These are phyloP conservation scores for Drosophila serrata DNA, from an alignment of 1,140 invertebrate species.

Conservation along the genomic window DNA sequence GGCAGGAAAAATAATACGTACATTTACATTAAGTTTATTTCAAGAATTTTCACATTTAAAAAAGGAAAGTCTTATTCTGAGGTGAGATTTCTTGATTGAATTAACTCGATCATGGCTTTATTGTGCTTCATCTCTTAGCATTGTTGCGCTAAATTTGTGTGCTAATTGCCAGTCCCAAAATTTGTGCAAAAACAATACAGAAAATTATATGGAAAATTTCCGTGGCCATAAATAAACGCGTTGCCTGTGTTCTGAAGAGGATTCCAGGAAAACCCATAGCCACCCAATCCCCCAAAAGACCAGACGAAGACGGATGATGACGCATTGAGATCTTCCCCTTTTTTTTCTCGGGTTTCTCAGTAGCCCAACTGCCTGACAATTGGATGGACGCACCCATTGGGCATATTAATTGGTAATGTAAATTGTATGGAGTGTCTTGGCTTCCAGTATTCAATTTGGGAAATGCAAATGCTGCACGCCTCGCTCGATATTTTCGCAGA, in stretches of 20 bases:
- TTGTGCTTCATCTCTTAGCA: slow-evolving; percentile 46
- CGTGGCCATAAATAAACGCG: slow-evolving; percentile 31
- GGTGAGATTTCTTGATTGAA: neutral
- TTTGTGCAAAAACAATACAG: slow-evolving; percentile 47
- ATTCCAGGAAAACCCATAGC: slow-evolving; percentile 45
- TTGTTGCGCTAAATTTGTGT: slow-evolving; percentile 36
- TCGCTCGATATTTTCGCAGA: slow-evolving; percentile 56
- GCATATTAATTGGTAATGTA: slow-evolving; percentile 68
- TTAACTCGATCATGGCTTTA: slow-evolving; percentile 15
- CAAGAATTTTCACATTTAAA: neutral
- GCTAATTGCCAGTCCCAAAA: slow-evolving; percentile 42
- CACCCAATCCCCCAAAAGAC: slow-evolving; percentile 20
- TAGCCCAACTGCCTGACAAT: slow-evolving; percentile 58
- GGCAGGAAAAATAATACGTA: neutral
- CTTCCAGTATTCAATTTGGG: slow-evolving; percentile 38
- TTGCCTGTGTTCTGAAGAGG: slow-evolving; percentile 3
- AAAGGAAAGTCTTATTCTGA: neutral
- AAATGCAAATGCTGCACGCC: slow-evolving; percentile 48
- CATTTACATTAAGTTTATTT: neutral
- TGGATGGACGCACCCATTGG: slow-evolving; percentile 54
- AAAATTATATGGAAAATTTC: slow-evolving; percentile 59
- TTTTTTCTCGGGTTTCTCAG: slow-evolving; percentile 43
- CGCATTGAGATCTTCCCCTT: slow-evolving; percentile 32
- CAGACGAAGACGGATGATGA: slow-evolving; percentile 42
- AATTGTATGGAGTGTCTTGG: neutral